These are phyloP conservation scores for Poeciliopsis presidionis DNA, from an alignment of 2,797 vertebrate genomes.

Conservation along the genomic window DNA sequence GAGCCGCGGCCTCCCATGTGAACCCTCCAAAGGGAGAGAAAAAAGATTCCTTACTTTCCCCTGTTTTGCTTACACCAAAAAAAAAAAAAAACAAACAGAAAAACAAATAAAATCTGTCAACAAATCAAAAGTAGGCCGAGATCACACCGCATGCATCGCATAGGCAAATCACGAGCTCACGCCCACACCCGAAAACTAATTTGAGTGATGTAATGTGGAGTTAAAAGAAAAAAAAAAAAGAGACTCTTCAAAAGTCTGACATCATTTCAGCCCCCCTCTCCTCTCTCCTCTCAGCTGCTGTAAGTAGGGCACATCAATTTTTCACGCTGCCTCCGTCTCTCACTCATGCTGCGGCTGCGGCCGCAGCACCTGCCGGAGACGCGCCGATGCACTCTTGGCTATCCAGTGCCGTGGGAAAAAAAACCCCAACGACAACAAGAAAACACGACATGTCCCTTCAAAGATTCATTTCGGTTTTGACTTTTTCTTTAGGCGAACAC, in stretches of 20 bases:
- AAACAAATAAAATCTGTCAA: background rate
- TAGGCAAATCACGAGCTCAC: constrained; percentile 37
- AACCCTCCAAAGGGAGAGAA: constrained; percentile 4
- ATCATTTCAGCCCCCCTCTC: constrained; percentile 58
- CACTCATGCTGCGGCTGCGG: constrained; percentile 55
- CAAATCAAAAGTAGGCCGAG: constrained; percentile 26
- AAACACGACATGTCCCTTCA: constrained; percentile 8
- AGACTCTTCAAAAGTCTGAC: constrained; percentile 63
- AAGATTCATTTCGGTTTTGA: background rate
- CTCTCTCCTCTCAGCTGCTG: constrained; percentile 67
- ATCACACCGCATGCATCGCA: constrained; percentile 23
- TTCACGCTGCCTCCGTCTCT: constrained; percentile 71
- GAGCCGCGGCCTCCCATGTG: constrained; percentile 32
- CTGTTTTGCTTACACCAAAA: background rate
- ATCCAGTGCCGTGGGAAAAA: background rate
- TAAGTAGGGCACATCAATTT: constrained; percentile 79
- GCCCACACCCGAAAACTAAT: constrained; percentile 50
- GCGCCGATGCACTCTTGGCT: constrained; percentile 22
- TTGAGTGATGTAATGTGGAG: constrained; percentile 62
- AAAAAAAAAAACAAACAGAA: background rate
- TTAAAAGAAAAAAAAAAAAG: background rate
- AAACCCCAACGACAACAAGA: too few species aligned
- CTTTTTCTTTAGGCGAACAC: background rate
- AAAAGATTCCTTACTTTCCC: background rate
- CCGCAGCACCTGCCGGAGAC: constrained; percentile 64